Conservation (phyloP, 2,113 vertebrate genomes). For the Carassius auratus region DNA sequence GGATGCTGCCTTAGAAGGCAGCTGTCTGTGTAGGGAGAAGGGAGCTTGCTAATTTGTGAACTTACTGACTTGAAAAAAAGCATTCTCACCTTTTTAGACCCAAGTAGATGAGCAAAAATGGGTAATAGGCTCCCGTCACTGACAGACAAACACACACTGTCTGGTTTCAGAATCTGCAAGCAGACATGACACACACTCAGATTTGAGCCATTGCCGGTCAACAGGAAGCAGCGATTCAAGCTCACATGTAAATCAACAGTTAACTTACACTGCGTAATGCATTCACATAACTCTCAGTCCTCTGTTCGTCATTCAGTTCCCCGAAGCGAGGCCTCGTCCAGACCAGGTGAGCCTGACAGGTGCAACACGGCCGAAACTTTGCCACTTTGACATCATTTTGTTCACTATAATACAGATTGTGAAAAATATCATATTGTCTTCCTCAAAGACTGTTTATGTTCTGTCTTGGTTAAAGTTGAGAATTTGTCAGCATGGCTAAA, state of each 20-base stretch:
- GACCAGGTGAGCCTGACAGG: slow-evolving; percentile 90
- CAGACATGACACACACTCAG: neutral
- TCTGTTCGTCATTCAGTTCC: slow-evolving; percentile 84
- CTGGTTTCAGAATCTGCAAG: slow-evolving; percentile 80
- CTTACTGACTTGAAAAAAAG: neutral
- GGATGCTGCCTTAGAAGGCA: neutral
- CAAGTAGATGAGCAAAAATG: slow-evolving; percentile 81
- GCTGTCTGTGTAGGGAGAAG: neutral
- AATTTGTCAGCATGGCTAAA: neutral
- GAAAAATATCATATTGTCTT: neutral
- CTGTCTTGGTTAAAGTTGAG: neutral
- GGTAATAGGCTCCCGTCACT: slow-evolving; percentile 93
- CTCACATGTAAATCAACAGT: neutral
- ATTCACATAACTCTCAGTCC: slow-evolving; percentile 77
- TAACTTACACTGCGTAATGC: slow-evolving; percentile 83
- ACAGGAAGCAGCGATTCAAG: neutral
- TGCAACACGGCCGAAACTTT: slow-evolving; percentile 79
- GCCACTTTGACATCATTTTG: slow-evolving; percentile 36
- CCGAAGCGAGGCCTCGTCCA: slow-evolving; percentile 93
- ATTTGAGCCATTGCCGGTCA: neutral
- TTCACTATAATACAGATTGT: slow-evolving; percentile 41
- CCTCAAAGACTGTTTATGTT: neutral
- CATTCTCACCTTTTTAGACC: slow-evolving; percentile 84
- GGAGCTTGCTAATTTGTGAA: neutral
- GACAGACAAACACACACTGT: slow-evolving; percentile 85